These are phyloP conservation scores for Casuarius casuarius DNA, from an alignment of 2,113 vertebrate species.

Conservation along the genomic window DNA sequence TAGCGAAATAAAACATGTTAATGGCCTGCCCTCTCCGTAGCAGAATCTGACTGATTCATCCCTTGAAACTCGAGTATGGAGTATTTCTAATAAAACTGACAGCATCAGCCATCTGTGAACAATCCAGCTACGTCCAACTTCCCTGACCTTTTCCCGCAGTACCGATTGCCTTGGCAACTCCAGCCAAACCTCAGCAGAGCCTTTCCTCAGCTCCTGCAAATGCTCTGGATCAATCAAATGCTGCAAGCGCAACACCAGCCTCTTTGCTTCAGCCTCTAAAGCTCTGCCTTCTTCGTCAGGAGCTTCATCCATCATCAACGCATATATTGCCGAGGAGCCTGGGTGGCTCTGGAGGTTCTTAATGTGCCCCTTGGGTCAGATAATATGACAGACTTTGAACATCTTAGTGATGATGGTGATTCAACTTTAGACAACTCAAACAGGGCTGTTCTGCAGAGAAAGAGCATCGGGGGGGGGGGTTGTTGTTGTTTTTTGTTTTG, in stretches of 20 bases:
- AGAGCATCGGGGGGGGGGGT: too few relatives aligned
- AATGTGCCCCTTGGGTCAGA: constrained; percentile 10
- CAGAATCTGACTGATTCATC: not conserved
- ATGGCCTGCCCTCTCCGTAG: rapidly evolving
- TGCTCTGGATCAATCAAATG: constrained; percentile 67
- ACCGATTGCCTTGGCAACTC: constrained; percentile 12
- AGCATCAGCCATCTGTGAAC: constrained; percentile 7
- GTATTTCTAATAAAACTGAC: constrained; percentile 44
- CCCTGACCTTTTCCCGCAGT: constrained; percentile 58
- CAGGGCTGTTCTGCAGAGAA: not conserved
- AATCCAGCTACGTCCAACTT: constrained; percentile 23
- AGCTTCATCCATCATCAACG: constrained; percentile 50
- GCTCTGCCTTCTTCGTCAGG: not conserved
- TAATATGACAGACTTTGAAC: not conserved
- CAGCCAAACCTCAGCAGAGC: constrained; percentile 31
- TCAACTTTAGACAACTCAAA: not conserved
- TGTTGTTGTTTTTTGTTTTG: too few relatives aligned
- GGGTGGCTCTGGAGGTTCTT: not conserved
- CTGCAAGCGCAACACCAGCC: constrained; percentile 34
- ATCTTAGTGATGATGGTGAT: not conserved
- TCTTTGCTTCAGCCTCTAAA: constrained; percentile 48
- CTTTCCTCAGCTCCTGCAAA: constrained; percentile 40
- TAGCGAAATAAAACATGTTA: not conserved
- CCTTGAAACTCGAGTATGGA: not conserved
- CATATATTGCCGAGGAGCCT: not conserved